A percentile compares a stretch with the other conserved stretches of the same genome.
Evolutionary conservation across 2,797 vertebrate species (phyloP).

Genomic region (Hafferia zeledoni): DNA sequence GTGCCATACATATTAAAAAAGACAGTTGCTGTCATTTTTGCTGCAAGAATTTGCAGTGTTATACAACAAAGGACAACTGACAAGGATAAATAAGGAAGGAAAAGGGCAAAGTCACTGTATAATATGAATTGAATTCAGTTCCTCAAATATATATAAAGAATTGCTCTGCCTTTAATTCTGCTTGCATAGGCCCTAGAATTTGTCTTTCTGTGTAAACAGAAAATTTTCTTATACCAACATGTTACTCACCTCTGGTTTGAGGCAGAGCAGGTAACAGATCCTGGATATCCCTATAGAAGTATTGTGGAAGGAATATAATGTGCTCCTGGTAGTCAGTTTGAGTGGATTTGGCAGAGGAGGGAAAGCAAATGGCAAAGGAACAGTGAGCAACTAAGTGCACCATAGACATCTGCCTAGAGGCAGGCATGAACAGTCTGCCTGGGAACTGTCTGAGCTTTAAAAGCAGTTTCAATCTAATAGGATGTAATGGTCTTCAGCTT

Average conservation of each 20-base stretch:
- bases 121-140: neutral
- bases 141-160: neutral
- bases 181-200: neutral
- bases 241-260: neutral
- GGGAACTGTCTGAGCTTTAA: neutral
- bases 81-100: neutral
- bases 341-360: rapidly evolving
- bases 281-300: neutral
- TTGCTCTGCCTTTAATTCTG: neutral
- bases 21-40: slow-evolving; percentile 46
- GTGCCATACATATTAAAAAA: slow-evolving; percentile 6
- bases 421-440: neutral
- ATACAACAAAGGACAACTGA: slow-evolving; percentile 3
- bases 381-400: neutral
- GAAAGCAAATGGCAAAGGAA: neutral
- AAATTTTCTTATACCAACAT: neutral
- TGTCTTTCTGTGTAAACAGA: neutral
- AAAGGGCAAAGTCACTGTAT: slow-evolving; percentile 1
- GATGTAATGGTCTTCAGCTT: neutral
- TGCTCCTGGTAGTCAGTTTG: neutral
- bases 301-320: neutral
- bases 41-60: neutral
- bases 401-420: neutral
- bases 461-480: neutral
- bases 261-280: neutral